phyloP scores from a whole-genome alignment of 2,888 invertebrate genomes.

The Synanthedon vespiformis region DNA sequence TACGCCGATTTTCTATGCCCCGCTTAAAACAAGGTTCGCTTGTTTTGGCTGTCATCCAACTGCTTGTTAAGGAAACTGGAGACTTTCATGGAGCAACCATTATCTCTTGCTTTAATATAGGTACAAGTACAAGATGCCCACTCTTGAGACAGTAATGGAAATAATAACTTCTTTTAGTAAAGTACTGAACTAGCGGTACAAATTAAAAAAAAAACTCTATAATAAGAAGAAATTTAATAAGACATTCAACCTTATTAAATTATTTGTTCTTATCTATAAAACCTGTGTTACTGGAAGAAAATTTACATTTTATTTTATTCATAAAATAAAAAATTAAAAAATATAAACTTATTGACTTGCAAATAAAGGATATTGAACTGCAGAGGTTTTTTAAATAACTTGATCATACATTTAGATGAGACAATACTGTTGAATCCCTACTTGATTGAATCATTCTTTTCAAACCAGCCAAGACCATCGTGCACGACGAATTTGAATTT shows the following conservation, averaged over 20 bases:
- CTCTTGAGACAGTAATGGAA: constrained; percentile 7
- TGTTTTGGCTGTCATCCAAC: constrained; percentile 57
- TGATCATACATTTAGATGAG: constrained; percentile 44
- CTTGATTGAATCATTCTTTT: constrained; percentile 50
- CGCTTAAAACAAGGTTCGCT: constrained; percentile 34
- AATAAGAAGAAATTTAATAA: too few relatives aligned
- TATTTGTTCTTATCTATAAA: too few relatives aligned
- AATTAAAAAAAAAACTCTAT: too few relatives aligned
- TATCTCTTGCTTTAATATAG: constrained; percentile 32
- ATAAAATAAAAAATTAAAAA: not conserved
- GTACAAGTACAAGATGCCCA: constrained; percentile 28
- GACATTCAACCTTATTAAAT: too few relatives aligned
- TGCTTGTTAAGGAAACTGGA: constrained; percentile 60
- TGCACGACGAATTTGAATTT: constrained; percentile 47
- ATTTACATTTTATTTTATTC: not conserved
- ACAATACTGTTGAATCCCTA: constrained; percentile 39
- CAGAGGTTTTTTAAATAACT: constrained; percentile 13
- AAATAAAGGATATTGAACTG: not conserved
- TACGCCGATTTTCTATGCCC: constrained; percentile 12
- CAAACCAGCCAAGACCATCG: constrained; percentile 26
- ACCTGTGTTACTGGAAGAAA: not conserved
- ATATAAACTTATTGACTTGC: not conserved
- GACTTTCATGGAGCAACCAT: constrained; percentile 41
- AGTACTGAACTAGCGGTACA: too few relatives aligned
- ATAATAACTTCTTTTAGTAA: not conserved